Evolutionary conservation across 64 coral and sea anemone species (phyloP).

Genomic region (Trachythela sp.): DNA sequence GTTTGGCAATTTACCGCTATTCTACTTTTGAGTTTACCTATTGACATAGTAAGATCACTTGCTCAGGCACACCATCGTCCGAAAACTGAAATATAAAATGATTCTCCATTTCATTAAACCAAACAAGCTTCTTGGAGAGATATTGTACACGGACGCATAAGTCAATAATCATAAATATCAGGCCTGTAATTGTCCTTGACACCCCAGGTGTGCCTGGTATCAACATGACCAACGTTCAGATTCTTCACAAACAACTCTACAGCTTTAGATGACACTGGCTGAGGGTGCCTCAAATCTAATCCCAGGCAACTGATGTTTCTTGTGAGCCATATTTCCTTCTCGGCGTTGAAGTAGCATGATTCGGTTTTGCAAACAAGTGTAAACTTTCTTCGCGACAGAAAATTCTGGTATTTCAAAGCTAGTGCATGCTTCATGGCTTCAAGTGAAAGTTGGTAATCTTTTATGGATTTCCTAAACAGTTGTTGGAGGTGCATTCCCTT

Average conservation of each 20-base stretch:
- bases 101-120: slow-evolving; percentile 3
- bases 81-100: slow-evolving; percentile 8
- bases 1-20: background rate
- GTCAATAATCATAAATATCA: background rate
- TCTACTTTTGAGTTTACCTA: background rate
- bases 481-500: background rate
- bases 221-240: background rate
- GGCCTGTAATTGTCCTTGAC: slow-evolving; percentile 2
- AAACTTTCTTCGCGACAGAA: slow-evolving; percentile 8
- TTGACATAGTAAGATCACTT: slow-evolving; percentile 3
- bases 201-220: background rate
- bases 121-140: background rate
- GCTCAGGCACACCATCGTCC: slow-evolving; percentile 1
- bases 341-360: background rate
- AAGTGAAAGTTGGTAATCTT: background rate
- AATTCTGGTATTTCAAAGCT: too few relatives aligned
- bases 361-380: background rate
- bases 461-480: background rate
- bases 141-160: background rate
- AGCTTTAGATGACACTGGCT: background rate
- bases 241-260: background rate
- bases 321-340: slow-evolving; percentile 10
- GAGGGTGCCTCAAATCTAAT: background rate
- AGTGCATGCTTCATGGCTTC: slow-evolving; percentile 16
- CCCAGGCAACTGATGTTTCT: background rate